Percentiles rank a stretch among this genome's conserved stretches.
phyloP scores from a whole-genome alignment of 2,797 vertebrate genomes.

The Cetoscarus ocellatus region DNA sequence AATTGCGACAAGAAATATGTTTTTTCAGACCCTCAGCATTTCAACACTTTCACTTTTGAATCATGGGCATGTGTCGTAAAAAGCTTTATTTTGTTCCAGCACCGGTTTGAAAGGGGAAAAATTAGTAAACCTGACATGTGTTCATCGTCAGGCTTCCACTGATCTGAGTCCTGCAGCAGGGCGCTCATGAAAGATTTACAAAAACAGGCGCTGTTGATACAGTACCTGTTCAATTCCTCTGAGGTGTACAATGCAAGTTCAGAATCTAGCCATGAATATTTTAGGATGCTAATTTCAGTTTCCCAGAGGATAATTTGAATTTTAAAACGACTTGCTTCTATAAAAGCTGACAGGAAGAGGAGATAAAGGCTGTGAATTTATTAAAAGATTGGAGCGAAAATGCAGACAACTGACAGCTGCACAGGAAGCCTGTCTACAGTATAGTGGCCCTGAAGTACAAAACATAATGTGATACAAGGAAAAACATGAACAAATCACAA shows the following conservation, averaged over 20 bases:
- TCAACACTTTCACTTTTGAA: too few species aligned
- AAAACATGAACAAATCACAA: too few species aligned
- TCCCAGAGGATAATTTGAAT: conserved; percentile 70
- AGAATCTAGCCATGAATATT: conserved; percentile 76
- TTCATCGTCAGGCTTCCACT: conserved; percentile 15
- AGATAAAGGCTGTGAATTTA: conserved; percentile 46
- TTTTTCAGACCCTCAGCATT: too few species aligned
- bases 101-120: conserved; percentile 25
- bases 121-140: conserved; percentile 10
- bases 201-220: conserved; percentile 47
- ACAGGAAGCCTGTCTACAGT: too few species aligned
- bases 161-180: conserved; percentile 35
- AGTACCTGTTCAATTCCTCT: conserved; percentile 61
- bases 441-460: too few species aligned
- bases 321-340: conserved; percentile 60
- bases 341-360: conserved; percentile 54
- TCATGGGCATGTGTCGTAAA: too few species aligned
- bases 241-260: conserved; percentile 57
- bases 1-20: too few species aligned
- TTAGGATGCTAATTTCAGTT: conserved; percentile 74
- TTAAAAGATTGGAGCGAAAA: not conserved
- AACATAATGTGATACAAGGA: too few species aligned
- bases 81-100: conserved; percentile 11
- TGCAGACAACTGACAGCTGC: not conserved
- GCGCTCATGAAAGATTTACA: conserved; percentile 65